Percentiles rank a stretch among this genome's conserved stretches.
Conservation (phyloP, 1,140 invertebrate genomes). For the Lepidurus arcticus region DNA sequence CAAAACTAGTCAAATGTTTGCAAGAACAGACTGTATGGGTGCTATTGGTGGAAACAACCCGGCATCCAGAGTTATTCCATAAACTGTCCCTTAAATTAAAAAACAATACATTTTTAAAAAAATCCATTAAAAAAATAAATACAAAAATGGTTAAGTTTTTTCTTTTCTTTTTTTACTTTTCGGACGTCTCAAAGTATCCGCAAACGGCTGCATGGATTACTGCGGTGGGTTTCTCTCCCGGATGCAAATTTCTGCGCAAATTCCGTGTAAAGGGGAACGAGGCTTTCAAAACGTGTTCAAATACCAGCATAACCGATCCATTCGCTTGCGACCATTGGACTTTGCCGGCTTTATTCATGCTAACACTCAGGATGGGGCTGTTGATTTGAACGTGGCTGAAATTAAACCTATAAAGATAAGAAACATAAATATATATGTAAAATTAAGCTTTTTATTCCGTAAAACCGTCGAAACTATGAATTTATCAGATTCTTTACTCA, state of each 20-base stretch:
- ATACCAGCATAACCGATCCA: slow-evolving; percentile 26
- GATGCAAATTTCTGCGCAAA: slow-evolving; percentile 32
- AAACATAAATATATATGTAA: not conserved
- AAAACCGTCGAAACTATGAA: too few species aligned
- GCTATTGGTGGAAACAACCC: slow-evolving; percentile 45
- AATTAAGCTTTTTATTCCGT: too few species aligned
- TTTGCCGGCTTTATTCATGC: not conserved
- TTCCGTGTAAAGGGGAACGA: slow-evolving; percentile 24
- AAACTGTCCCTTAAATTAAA: slow-evolving; percentile 14
- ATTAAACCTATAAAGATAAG: not conserved
- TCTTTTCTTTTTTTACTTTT: slow-evolving; percentile 20
- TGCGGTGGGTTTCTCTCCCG: slow-evolving; percentile 34
- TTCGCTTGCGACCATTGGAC: not conserved
- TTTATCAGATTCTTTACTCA: not conserved
- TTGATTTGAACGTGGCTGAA: not conserved
- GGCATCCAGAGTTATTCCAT: slow-evolving; percentile 46
- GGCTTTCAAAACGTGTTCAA: slow-evolving; percentile 5
- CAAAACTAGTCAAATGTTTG: slow-evolving; percentile 59
- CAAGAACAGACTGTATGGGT: slow-evolving; percentile 54
- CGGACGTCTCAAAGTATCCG: slow-evolving; percentile 34
- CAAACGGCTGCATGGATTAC: slow-evolving; percentile 36
- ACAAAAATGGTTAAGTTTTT: too few species aligned
- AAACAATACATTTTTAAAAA: too few species aligned
- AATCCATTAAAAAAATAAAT: not conserved
- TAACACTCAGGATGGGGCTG: not conserved